Evolutionary conservation across 2,113 vertebrate species (phyloP).

Genomic region (Pungitius pungitius): DNA sequence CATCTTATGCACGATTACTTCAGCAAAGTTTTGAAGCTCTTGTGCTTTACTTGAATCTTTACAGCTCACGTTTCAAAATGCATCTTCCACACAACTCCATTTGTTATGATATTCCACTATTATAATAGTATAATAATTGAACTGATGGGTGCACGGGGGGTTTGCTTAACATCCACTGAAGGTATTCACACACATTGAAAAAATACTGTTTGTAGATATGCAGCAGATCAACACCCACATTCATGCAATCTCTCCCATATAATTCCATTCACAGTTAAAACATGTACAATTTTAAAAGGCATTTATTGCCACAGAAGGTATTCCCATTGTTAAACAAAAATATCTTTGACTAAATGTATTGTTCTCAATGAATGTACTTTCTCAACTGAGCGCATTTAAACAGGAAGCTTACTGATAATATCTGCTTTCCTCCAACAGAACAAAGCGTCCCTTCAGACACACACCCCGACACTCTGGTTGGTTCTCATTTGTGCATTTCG

Average conservation of each 20-base stretch:
- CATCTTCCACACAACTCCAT: not conserved
- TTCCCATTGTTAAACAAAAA: not conserved
- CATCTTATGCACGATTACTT: not conserved
- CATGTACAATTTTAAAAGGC: not conserved
- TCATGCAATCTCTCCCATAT: not conserved
- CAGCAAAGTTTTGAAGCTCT: not conserved
- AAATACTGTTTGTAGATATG: not conserved
- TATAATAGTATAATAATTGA: not conserved
- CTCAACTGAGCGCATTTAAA: not conserved
- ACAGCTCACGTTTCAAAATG: not conserved
- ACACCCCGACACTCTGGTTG: conserved; percentile 55
- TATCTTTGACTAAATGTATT: not conserved
- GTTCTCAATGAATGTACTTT: not conserved
- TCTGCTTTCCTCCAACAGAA: conserved; percentile 67
- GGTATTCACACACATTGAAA: no score
- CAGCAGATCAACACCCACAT: not conserved
- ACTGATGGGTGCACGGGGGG: no score
- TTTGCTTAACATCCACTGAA: no score
- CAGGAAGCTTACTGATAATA: conserved; percentile 55
- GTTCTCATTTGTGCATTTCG: conserved; percentile 39
- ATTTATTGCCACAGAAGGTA: not conserved
- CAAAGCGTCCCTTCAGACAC: conserved; percentile 25
- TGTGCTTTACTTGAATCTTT: not conserved
- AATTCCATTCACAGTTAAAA: not conserved
- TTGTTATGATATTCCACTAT: not conserved